Base-by-base conservation (phyloP, 2,113 vertebrate species). In the Anoplopoma fimbria region DNA sequence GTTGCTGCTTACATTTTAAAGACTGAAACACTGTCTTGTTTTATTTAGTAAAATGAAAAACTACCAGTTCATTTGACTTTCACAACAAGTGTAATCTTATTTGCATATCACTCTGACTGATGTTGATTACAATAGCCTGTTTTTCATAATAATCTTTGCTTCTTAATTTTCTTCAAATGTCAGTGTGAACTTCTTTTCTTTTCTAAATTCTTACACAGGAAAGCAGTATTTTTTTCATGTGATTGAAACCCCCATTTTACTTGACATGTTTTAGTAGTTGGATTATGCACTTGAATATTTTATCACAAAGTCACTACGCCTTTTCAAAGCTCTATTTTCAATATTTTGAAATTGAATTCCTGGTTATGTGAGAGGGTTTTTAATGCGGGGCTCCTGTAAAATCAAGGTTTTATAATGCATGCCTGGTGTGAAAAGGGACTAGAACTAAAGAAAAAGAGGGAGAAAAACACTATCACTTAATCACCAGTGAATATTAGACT, bases 1-100 rank as follows among this genome's bases (percentile, higher is more conserved):
- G n/a, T 61, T 25, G 60, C 67, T 60, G 74, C 38, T 73, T 8
- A 79, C 27, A 55, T 85, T 89, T 80, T 72, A 87, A 85, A 79
- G 70, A 86, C 42, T 36, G 38, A 80, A 82, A 68, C 72, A 47
- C 62, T 25, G 25, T 74, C 72, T 58, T 8, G 31, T 62, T 68
- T 42, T 77, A 40, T 83, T 69, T 74, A 72, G 19, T 62, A 21
- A 60, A 78, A 69, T 69, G n/a, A 77, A 69, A 60, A 67, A 4
- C 47, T 23, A 10, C 4, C 34, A 49, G 21, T 10, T 0, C 1
- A 62, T 58, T 67, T 65, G 15, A 14, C 17, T 33, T 60, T n/a
- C 6, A 27, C n/a, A 6, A 27, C 36, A n/a, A 36, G 3, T 34
- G 15, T 63, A 0, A 17, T 23, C n/a, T 29, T 47, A 79, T 83